Evolutionary conservation across 1,140 invertebrate species (phyloP), one percentile per base, ranked within the genome.

Genomic region (Drosophila bifasciata): DNA sequence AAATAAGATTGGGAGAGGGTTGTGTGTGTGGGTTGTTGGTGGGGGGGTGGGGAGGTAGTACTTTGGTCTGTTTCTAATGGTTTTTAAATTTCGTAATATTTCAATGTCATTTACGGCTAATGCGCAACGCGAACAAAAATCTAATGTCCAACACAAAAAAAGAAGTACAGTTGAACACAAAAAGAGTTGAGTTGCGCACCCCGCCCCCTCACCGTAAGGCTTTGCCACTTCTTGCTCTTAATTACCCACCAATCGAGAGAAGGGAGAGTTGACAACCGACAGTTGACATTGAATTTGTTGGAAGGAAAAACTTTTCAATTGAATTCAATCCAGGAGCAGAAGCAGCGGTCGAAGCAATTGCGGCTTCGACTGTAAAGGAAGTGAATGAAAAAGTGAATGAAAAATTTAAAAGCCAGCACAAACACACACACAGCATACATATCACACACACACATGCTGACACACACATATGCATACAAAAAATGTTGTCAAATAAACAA

Each of bases 81-180:
- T 86, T 86, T 86, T 86, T 86, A 83, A 86, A 86, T 86, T 88
- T 88, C 16, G 78, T 86, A 86, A 86, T 86, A 86, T 83, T 86
- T 86, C 83, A 86, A 83, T 83, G 83, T 78, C 83, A 86, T 86
- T 86, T 68, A 60, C 23, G 81, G 68, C 79, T 80, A 86, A 85
- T 83, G 79, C 78, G 77, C 50, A 40, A 23, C 43, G 45, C 71
- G 50, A 53, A n/a, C 8, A 5, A 49, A 49, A 49, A 25, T 7
- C 32, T 11, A 32, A 3, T n/a, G 15, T 19, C 15, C 50, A 39
- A 53, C 32, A n/a, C n/a, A n/a, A n/a, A n/a, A 21, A 21, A 3
- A n/a, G 25, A 76, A 68, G 80, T 86, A 86, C 81, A 86, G 81
- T 86, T 63, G 81, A 48, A 39, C 11, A 49, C 81, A 86, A 86